Conservation (phyloP, 2,888 invertebrate genomes). For the Microctonus hyperodae region DNA sequence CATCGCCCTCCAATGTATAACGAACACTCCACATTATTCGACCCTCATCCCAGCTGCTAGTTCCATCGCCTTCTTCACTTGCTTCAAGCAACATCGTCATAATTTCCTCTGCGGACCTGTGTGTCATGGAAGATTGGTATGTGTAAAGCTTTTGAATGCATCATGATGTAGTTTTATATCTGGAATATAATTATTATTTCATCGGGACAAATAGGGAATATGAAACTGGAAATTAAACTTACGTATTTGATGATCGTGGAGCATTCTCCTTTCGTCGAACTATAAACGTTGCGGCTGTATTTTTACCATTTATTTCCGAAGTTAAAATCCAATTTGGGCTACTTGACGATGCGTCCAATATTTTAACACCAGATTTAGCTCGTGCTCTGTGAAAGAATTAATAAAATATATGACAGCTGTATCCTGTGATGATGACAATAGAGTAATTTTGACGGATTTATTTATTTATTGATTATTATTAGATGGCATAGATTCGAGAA, state of each 20-base stretch:
- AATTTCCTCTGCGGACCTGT: conserved; percentile 75
- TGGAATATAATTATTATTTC: conserved; percentile 14
- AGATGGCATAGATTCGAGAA: not conserved
- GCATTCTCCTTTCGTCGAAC: conserved; percentile 73
- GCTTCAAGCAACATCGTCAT: conserved; percentile 93
- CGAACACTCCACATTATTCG: conserved; percentile 87
- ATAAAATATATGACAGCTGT: not conserved
- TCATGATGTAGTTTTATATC: conserved; percentile 12
- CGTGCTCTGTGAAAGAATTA: conserved; percentile 72
- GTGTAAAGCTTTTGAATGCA: conserved; percentile 15
- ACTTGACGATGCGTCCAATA: conserved; percentile 82
- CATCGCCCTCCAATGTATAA: conserved; percentile 72
- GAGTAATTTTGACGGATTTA: too few relatives aligned
- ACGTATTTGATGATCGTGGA: conserved; percentile 54
- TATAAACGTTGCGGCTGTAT: conserved; percentile 88
- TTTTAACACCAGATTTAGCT: conserved; percentile 85
- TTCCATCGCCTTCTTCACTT: conserved; percentile 76
- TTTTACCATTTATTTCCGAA: conserved; percentile 84
- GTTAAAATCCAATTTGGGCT: conserved; percentile 87
- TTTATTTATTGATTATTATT: not conserved
- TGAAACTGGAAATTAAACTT: conserved; percentile 39
- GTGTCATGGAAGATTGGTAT: conserved; percentile 16
- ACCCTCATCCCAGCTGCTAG: conserved; percentile 76
- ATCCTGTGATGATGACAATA: not conserved
- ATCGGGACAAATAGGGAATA: conserved; percentile 14